Evolutionary conservation across 2,113 vertebrate species (phyloP), one percentile per base, ranked within the genome.

Genomic region (Alethe castanea): DNA sequence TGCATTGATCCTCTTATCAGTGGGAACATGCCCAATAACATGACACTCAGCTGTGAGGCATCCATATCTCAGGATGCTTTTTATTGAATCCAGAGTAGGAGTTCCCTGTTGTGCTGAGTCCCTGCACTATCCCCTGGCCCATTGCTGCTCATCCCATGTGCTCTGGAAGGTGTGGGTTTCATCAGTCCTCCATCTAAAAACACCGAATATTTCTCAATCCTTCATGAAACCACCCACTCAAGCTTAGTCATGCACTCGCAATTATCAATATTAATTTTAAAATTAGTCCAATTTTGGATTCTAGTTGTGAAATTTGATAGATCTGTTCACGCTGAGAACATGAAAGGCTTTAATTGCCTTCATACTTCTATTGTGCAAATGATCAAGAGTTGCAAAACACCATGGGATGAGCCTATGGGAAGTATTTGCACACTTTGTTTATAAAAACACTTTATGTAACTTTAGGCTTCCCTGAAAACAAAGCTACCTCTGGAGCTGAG

Each of bases 261-360:
- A 96, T 96, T 81, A 95, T 54, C 86, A 84, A 45, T 86, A 86
- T 70, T 93, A 85, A 92, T 92, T 94, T 91, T 71, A 53, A 92
- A 95, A 81, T 14, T 0, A 86, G 65, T 35, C 77, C 48, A 36
- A 31, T 87, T 95, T 85, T 86, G 88, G 77, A 71, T 19, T 62
- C 36, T 19, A 67, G 57, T 91, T 85, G 44, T 87, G 89, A 95
- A 95, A 95, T 89, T 76, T 94, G 82, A 87, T 83, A 86, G 73
- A 72, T 57, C 57, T 92, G 36, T 85, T 94, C 77, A 79, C 61
- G 61, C 86, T 76, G 73, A 89, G 87, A 84, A 87, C 53, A 92
- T 24, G 29, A 93, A 86, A 91, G 48, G 48, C 56, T 92, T 74
- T 71, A 86, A 94, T 86, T 94, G 83, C 54, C 52, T 89, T 92